These are phyloP conservation scores for Caenorhabditis virilis DNA, from an alignment of 2,888 invertebrate species.

Conservation along the genomic window DNA sequence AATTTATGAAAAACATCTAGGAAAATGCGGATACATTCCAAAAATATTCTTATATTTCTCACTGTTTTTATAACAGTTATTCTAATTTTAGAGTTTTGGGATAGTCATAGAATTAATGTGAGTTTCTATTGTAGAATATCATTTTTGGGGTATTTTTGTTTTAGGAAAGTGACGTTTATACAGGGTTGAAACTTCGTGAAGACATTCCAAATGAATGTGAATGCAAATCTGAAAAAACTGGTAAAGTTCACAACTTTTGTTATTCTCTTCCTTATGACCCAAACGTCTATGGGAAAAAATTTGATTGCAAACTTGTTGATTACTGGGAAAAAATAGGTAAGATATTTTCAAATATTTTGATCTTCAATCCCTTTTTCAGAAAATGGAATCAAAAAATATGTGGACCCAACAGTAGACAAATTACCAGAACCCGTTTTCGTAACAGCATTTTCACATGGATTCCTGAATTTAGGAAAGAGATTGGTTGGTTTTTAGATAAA, in stretches of 20 bases:
- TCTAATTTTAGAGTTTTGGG: too few species aligned
- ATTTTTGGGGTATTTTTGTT: too few species aligned
- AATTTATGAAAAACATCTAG: too few species aligned
- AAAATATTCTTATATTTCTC: too few species aligned
- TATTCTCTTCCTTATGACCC: slow-evolving; percentile 15
- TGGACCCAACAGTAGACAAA: slow-evolving; percentile 2
- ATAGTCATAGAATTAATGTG: too few species aligned
- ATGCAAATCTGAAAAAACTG: too few species aligned
- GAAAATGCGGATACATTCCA: too few species aligned
- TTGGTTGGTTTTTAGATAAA: slow-evolving; percentile 17
- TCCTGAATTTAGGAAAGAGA: slow-evolving; percentile 12
- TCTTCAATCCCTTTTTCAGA: slow-evolving; percentile 4
- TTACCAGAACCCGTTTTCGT: slow-evolving; percentile 37
- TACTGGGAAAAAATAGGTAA: slow-evolving; percentile 12
- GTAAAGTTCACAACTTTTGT: slow-evolving; percentile 20
- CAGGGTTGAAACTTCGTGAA: too few species aligned
- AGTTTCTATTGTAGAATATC: too few species aligned
- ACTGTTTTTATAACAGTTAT: too few species aligned
- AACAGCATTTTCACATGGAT: slow-evolving; percentile 33
- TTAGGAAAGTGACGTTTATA: too few species aligned
- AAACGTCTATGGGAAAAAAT: slow-evolving; percentile 3
- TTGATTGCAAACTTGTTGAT: slow-evolving; percentile 7
- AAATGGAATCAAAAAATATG: slow-evolving; percentile 1
- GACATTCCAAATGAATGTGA: too few species aligned
- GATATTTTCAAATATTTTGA: neutral